phyloP scores from a whole-genome alignment of 2,113 vertebrate genomes.

The Platycercus adscitus region DNA sequence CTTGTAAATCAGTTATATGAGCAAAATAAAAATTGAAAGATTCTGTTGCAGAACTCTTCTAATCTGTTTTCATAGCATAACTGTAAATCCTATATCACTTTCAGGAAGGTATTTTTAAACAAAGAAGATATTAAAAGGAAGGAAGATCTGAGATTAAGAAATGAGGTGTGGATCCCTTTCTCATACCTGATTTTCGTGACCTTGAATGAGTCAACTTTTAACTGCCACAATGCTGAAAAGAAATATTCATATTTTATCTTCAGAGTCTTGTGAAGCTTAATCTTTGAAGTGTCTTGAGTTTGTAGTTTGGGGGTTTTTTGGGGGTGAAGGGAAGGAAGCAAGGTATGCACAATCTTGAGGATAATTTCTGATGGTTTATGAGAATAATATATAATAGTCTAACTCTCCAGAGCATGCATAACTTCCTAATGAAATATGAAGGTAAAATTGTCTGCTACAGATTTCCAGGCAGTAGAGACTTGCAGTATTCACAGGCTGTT shows the following conservation, averaged over 20 bases:
- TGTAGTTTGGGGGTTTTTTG: background rate
- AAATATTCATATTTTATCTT: background rate
- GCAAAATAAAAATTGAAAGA: background rate
- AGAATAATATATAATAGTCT: background rate
- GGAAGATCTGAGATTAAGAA: background rate
- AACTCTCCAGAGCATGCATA: background rate
- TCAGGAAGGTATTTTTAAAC: background rate
- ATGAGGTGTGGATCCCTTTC: background rate
- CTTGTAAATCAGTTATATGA: background rate
- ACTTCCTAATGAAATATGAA: background rate
- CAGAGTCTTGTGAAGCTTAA: background rate
- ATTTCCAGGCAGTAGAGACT: background rate
- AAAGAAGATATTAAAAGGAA: background rate
- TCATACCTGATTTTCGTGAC: background rate
- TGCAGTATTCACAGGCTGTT: background rate
- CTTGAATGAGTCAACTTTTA: background rate
- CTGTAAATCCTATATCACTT: background rate
- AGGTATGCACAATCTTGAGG: background rate
- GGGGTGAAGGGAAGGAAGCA: background rate
- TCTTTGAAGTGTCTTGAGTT: background rate
- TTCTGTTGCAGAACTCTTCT: background rate
- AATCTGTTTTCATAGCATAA: background rate
- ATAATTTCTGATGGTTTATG: background rate
- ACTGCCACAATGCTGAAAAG: background rate
- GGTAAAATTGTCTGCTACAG: background rate